Base-by-base conservation (phyloP, 2,888 invertebrate species). In the Heliconius sara region DNA sequence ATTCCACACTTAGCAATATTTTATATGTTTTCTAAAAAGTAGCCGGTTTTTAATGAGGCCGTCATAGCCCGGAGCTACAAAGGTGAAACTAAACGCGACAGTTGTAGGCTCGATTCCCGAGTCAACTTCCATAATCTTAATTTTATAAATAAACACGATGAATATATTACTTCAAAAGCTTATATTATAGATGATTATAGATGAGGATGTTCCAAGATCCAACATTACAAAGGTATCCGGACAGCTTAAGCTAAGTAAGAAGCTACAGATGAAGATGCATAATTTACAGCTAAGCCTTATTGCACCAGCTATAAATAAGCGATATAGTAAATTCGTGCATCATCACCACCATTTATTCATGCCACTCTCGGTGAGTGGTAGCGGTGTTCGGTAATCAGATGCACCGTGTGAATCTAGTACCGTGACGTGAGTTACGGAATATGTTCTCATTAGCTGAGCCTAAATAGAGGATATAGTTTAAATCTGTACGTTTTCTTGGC, bases 321-420 rank as follows among this genome's bases (percentile, higher is more conserved):
- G 74, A 82, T 79, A 82, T 72, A 83, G 81, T 81, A 80, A 86
- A 87, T 89, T 93, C 93, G 93, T 93, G 93, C 93, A 88, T 91
- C 91, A 90, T 90, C 81, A 76, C 76, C 90, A 89, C 86, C 89
- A 91, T 88, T 90, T 87, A 88, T 91, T 91, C 92, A 92, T 92
- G 91, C 90, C 90, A 88, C 89, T 85, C 88, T 89, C 90, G 85
- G 90, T 88, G 91, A 90, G 85, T 88, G 89, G 88, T 89, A 89
- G 88, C 91, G 91, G 90, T 93, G 91, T 91, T 89, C 79, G 57
- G 89, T 88, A 91, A 92, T 93, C 93, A 91, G 93, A 94, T 93
- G 92, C 92, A 91, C 89, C 86, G 87, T 86, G 87, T 85, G 85
- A 83, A 81, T 81, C 79, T 70, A 79, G 71, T 75, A 72, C 77